These are phyloP conservation scores for Chaetophractus vellerosus DNA, from an alignment of 2,797 vertebrate species.

Conservation along the genomic window DNA sequence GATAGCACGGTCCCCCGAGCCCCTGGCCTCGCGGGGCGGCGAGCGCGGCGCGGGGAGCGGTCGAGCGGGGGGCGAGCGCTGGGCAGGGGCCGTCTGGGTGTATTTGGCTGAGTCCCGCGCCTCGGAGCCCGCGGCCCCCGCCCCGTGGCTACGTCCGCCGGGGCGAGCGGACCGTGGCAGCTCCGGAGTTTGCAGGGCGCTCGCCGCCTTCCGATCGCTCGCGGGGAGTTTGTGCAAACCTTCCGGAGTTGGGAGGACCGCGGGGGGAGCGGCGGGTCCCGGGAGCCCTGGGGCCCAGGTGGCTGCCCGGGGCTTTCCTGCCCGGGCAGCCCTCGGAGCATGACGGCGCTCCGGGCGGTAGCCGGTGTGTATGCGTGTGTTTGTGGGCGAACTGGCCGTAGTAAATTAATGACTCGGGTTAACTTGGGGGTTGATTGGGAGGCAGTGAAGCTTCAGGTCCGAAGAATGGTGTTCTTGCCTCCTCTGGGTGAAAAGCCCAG, in stretches of 20 bases:
- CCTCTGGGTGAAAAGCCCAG: conserved; percentile 54
- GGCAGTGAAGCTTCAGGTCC: conserved; percentile 86
- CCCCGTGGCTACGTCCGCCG: neutral
- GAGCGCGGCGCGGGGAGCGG: conserved; percentile 33
- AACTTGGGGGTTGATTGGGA: conserved; percentile 82
- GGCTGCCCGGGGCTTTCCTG: conserved; percentile 77
- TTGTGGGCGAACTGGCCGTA: conserved; percentile 39
- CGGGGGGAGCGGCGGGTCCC: conserved; percentile 64
- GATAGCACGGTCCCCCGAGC: conserved; percentile 72
- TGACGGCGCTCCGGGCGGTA: conserved; percentile 65
- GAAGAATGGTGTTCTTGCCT: conserved; percentile 79
- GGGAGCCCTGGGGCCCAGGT: conserved; percentile 71
- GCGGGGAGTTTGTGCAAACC: conserved; percentile 83
- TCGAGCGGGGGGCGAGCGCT: conserved; percentile 32
- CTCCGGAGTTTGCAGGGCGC: conserved; percentile 75
- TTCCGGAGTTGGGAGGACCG: conserved; percentile 84
- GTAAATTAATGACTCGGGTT: conserved; percentile 85
- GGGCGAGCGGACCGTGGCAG: conserved; percentile 53
- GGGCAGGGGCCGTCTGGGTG: conserved; percentile 50
- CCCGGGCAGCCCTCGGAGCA: conserved; percentile 54
- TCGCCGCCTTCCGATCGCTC: conserved; percentile 64
- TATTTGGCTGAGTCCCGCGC: conserved; percentile 80
- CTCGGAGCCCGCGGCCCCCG: conserved; percentile 49
- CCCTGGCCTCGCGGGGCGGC: conserved; percentile 51
- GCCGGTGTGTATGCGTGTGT: conserved; percentile 23